Conservation (phyloP, 2,797 vertebrate species). For the Crenuchus spilurus region DNA sequence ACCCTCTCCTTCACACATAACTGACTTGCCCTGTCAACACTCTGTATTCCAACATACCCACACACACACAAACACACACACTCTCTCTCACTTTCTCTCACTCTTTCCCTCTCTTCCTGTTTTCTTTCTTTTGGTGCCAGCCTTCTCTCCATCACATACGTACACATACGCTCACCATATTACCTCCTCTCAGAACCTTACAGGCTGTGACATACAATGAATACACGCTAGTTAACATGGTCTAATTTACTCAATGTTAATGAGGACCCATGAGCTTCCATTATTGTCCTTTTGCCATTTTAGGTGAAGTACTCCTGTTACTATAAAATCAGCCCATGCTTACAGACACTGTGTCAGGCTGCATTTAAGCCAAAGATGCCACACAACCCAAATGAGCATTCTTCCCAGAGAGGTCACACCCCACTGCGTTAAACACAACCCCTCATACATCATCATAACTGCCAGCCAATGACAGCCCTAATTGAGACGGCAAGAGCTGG, state of each 20-base stretch:
- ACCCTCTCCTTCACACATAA: neutral
- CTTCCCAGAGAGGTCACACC: conserved; percentile 93
- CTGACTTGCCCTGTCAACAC: too few relatives aligned
- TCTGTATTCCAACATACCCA: conserved; percentile 6
- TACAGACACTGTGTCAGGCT: conserved; percentile 82
- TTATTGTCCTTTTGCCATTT: neutral
- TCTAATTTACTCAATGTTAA: neutral
- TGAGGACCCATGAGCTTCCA: neutral
- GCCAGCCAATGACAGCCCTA: conserved; percentile 97
- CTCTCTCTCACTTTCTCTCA: too few relatives aligned
- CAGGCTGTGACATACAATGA: neutral
- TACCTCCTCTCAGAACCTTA: neutral
- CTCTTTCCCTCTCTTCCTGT: too few relatives aligned
- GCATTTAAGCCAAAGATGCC: conserved; percentile 75
- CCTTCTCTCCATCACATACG: conserved; percentile 1
- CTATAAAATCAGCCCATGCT: conserved; percentile 88
- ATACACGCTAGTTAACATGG: neutral
- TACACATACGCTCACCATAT: conserved; percentile 16
- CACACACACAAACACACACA: conserved; percentile 1
- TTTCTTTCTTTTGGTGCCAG: neutral
- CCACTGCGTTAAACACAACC: conserved; percentile 95
- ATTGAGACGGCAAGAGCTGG: conserved; percentile 98
- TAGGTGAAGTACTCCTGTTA: conserved; percentile 77
- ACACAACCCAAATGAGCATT: conserved; percentile 91
- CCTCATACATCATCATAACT: conserved; percentile 99